Conservation (phyloP, 2,888 invertebrate genomes). For the Linnaemya tessellans region DNA sequence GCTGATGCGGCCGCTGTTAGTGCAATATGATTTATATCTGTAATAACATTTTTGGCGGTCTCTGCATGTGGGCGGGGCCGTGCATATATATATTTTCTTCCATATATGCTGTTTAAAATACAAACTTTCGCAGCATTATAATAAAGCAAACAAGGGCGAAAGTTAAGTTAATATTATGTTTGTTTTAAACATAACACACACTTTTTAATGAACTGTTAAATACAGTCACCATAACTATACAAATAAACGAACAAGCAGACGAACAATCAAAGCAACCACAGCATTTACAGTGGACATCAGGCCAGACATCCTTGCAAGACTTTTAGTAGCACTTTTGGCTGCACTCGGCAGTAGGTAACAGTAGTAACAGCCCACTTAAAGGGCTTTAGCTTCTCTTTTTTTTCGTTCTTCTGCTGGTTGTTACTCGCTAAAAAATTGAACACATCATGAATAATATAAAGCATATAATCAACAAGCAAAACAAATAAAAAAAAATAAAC, state of each 20-base stretch:
- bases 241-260: constrained; percentile 3
- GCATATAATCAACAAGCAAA: constrained; percentile 72
- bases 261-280: constrained; percentile 32
- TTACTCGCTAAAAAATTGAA: constrained; percentile 29
- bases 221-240: constrained; percentile 57
- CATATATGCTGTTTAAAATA: constrained; percentile 28
- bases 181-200: constrained; percentile 63
- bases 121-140: constrained; percentile 75
- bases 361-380: constrained; percentile 56
- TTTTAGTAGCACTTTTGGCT: constrained; percentile 30
- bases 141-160: constrained; percentile 76
- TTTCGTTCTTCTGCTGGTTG: constrained; percentile 8
- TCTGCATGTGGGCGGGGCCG: constrained; percentile 77
- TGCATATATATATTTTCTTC: constrained; percentile 5
- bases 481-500: not conserved
- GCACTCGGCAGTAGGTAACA: constrained; percentile 60
- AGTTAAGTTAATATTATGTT: constrained; percentile 73
- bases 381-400: constrained; percentile 62
- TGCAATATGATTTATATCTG: constrained; percentile 74
- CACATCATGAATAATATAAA: constrained; percentile 63
- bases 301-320: constrained; percentile 38
- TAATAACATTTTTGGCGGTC: constrained; percentile 72
- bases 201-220: constrained; percentile 74
- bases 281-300: constrained; percentile 32
- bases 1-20: constrained; percentile 7